Evolutionary conservation across 2,888 invertebrate species (phyloP), one percentile per base, ranked within the genome.

Genomic region (Tholera decimalis): DNA sequence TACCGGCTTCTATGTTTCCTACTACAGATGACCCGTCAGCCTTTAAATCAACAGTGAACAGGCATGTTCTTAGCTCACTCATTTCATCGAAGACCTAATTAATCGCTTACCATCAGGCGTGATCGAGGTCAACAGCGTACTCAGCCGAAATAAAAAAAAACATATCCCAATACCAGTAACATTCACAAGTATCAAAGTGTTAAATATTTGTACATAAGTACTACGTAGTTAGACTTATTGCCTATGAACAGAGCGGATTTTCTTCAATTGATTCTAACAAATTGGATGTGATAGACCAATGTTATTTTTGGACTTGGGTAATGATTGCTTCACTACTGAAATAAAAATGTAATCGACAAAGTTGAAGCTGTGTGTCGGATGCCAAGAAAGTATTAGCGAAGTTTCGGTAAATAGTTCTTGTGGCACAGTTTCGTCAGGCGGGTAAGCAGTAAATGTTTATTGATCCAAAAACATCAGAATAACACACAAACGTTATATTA

Each of bases 181-280:
- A 30, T 46, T 33, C 22, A 7, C 9, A 41, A 51, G 43, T 39
- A 9, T 2, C 49, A 15, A 35, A 63, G 22, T 51, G 46, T 63
- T 49, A 69, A 62, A 75, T 63, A 51, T 49, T 60, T 46, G 72
- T 41, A n/a, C 50, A 33, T 57, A 65, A 63, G 46, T 44, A 67
- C 59, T 57, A n/a, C 0, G 11, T 28, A 26, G 56, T 41, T 57
- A 46, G 54, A n/a, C 24, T 24, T 56, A 30, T 58, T 50, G 39
- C 20, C 26, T 44, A 20, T 50, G 22, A 51, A 13, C 39, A 20
- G 18, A 56, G 56, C 54, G 26, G 43, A 67, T 75, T 77, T 77
- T 43, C 37, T 55, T 53, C 74, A 77, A 75, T 75, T 77, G 77
- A 56, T 33, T 46, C 22, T 20, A 18, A 53, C 47, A 65, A 74